Conservation (phyloP, 2,113 vertebrate species). For the Alethe castanea region DNA sequence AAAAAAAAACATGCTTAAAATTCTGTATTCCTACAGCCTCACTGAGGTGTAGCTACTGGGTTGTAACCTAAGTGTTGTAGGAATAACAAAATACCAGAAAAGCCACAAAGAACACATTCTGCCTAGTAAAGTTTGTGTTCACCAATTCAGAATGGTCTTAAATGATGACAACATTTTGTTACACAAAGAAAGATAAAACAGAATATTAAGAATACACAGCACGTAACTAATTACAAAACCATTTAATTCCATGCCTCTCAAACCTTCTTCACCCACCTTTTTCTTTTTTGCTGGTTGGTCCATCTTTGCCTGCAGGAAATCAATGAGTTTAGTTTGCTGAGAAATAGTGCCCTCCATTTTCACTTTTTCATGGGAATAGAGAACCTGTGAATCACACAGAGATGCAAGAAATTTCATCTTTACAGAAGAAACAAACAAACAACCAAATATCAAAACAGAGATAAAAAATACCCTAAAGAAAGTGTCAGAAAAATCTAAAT, state of each 20-base stretch:
- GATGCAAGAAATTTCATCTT: background rate
- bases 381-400: conserved; percentile 81
- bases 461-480: background rate
- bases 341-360: conserved; percentile 99
- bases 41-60: background rate
- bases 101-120: background rate
- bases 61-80: background rate
- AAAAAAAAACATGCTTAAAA: background rate
- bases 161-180: background rate
- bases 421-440: background rate
- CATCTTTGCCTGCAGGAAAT: conserved; percentile 98
- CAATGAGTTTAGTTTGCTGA: conserved; percentile 98
- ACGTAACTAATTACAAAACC: background rate
- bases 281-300: conserved; percentile 98
- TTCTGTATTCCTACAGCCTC: background rate
- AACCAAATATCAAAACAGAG: background rate
- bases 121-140: background rate
- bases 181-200: background rate
- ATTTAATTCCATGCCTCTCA: background rate
- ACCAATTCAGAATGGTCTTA: background rate
- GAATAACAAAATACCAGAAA: background rate
- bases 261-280: conserved; percentile 81
- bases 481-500: background rate
- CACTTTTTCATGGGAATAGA: conserved; percentile 98
- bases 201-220: background rate